Evolutionary conservation across 2,113 vertebrate species (phyloP).

Genomic region (Coryphaenoides rupestris): DNA sequence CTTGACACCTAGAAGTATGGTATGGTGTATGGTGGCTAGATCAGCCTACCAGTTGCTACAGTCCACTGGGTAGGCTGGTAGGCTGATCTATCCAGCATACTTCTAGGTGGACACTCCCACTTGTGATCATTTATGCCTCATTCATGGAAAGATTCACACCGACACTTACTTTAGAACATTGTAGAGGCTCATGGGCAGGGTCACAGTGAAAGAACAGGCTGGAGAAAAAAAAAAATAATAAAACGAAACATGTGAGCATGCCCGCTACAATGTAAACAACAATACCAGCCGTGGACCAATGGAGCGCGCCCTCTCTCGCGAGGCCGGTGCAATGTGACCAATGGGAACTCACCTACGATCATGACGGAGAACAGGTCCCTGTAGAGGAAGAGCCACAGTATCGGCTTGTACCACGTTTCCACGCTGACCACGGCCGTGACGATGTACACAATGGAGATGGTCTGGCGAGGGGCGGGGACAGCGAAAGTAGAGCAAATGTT

Average conservation of each 20-base stretch:
- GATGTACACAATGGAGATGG: conserved; percentile 94
- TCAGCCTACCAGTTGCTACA: no score
- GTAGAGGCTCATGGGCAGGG: conserved; percentile 93
- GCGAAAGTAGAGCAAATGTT: neutral
- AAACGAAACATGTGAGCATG: no score
- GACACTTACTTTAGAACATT: conserved; percentile 88
- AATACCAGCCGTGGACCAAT: no score
- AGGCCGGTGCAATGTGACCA: neutral
- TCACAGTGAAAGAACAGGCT: conserved; percentile 73
- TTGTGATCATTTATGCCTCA: no score
- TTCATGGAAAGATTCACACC: fast-evolving
- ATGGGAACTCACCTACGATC: conserved; percentile 86
- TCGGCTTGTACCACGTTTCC: conserved; percentile 92
- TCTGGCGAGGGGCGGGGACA: conserved; percentile 71
- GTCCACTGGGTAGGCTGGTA: no score
- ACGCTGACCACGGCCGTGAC: conserved; percentile 93
- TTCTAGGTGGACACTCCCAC: no score
- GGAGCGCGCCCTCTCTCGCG: no score
- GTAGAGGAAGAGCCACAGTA: conserved; percentile 88
- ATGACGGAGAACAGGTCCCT: conserved; percentile 94
- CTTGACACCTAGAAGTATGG: no score
- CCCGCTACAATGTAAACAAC: no score
- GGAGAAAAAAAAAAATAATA: no score
- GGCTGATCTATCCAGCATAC: no score
- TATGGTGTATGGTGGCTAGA: no score